Evolutionary conservation across 2,888 invertebrate species (phyloP).

Genomic region (Drosophila lutescens): DNA sequence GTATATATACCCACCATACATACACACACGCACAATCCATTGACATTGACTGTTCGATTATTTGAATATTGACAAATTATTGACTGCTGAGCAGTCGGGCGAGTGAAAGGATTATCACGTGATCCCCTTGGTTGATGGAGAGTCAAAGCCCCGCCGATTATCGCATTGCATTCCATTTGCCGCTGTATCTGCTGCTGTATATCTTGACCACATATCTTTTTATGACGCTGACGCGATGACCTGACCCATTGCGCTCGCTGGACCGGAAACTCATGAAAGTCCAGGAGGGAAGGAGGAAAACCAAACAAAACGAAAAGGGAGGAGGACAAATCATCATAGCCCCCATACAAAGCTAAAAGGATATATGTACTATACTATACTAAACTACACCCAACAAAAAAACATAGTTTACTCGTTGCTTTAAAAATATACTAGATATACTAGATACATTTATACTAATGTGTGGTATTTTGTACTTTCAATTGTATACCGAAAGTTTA

Average conservation of each 20-base stretch:
- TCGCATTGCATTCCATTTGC: slow-evolving; percentile 20
- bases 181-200: slow-evolving; percentile 2
- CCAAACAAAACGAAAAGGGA: neutral
- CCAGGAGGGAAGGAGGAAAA: neutral
- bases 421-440: too few relatives aligned
- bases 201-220: slow-evolving; percentile 17
- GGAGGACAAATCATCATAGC: neutral
- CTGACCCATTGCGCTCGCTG: slow-evolving; percentile 14
- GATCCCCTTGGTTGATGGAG: slow-evolving; percentile 13
- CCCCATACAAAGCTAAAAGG: neutral
- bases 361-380: neutral
- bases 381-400: too few relatives aligned
- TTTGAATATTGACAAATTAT: slow-evolving; percentile 55
- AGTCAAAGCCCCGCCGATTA: slow-evolving; percentile 18
- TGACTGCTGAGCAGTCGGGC: slow-evolving; percentile 40
- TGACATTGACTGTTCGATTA: slow-evolving; percentile 44
- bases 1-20: neutral
- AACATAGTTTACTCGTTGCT: too few relatives aligned
- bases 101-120: slow-evolving; percentile 30
- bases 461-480: too few relatives aligned
- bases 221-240: slow-evolving; percentile 16
- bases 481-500: too few relatives aligned
- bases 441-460: too few relatives aligned
- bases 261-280: slow-evolving; percentile 20
- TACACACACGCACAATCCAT: slow-evolving; percentile 5